These are phyloP conservation scores for Actinopyga echinites DNA, from an alignment of 53 echinoderm and acorn worm species.

Conservation along the genomic window DNA sequence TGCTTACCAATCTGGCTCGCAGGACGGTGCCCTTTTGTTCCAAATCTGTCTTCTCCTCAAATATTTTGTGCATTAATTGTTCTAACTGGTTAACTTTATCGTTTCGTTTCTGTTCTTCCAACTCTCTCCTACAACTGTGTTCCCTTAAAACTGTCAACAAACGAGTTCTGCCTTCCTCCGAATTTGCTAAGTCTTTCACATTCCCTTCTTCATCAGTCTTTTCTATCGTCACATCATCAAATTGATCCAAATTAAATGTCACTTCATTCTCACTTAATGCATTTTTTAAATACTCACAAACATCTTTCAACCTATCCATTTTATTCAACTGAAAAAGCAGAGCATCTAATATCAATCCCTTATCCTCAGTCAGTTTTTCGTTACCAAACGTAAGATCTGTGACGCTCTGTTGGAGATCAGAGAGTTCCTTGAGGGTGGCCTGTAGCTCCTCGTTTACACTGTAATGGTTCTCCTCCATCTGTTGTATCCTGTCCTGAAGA, in stretches of 20 bases:
- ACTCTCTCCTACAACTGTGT: conserved; percentile 72
- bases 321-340: conserved; percentile 78
- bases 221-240: conserved; percentile 60
- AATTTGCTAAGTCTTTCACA: conserved; percentile 52
- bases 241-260: conserved; percentile 74
- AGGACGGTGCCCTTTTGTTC: conserved; percentile 74
- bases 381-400: conserved; percentile 80
- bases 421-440: conserved; percentile 93
- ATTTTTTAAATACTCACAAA: conserved; percentile 57
- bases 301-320: conserved; percentile 65
- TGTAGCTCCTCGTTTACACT: conserved; percentile 97
- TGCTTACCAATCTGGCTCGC: conserved; percentile 78
- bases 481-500: conserved; percentile 94
- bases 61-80: conserved; percentile 54
- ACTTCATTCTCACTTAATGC: conserved; percentile 68
- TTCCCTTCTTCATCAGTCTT: conserved; percentile 53
- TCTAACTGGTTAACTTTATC: conserved; percentile 72
- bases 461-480: conserved; percentile 99
- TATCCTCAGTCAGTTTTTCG: conserved; percentile 89
- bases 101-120: conserved; percentile 72
- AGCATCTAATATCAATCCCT: conserved; percentile 76
- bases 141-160: conserved; percentile 65
- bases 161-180: conserved; percentile 63
- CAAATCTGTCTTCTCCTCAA: conserved; percentile 71
- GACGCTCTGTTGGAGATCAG: conserved; percentile 87